Conservation (phyloP, 92 coral and sea anemone genomes). For the Parazoanthus darwini region DNA sequence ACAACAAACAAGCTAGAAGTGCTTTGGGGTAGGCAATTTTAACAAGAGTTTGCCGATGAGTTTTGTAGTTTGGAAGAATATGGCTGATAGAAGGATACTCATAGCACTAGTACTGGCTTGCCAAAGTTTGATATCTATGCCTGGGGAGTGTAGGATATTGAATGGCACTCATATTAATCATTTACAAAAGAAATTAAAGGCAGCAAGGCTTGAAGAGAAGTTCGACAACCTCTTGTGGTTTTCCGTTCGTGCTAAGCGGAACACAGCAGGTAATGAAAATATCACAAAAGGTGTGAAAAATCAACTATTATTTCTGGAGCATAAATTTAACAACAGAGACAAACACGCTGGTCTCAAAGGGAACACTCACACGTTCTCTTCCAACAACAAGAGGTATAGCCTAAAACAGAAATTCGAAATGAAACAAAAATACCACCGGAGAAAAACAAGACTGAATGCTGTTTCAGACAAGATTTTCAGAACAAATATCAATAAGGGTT, state of each 20-base stretch:
- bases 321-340: conserved; percentile 1
- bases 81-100: neutral
- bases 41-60: neutral
- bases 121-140: neutral
- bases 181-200: conserved; percentile 14
- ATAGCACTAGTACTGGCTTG: neutral
- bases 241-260: conserved; percentile 36
- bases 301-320: neutral
- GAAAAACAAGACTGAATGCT: neutral
- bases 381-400: neutral
- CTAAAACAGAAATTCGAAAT: neutral
- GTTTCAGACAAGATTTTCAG: neutral
- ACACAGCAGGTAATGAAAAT: neutral
- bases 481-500: neutral
- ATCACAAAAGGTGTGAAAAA: neutral
- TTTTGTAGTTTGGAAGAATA: neutral
- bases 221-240: conserved; percentile 38
- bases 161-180: neutral
- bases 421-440: neutral
- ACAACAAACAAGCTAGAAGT: neutral
- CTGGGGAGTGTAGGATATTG: neutral
- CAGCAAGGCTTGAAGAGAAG: conserved; percentile 24
- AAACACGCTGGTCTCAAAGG: neutral
- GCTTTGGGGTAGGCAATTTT: neutral
- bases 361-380: neutral